A percentile compares a stretch with the other conserved stretches of the same genome.
Evolutionary conservation across 1,140 invertebrate species (phyloP).

Genomic region (Latrodectus geometricus): DNA sequence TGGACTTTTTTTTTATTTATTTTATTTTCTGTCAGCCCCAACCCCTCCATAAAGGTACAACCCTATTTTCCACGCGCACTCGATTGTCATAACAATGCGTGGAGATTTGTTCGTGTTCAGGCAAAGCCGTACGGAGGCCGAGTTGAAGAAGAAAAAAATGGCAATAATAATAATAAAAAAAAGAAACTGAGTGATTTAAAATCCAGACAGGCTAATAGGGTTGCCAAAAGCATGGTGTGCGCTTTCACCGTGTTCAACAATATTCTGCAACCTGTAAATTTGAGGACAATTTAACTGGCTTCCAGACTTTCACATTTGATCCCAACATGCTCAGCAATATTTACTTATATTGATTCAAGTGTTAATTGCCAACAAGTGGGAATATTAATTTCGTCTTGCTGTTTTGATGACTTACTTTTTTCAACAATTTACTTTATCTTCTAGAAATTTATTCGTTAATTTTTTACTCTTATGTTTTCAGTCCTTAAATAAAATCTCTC

Average conservation of each 20-base stretch:
- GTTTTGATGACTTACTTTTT: too few species aligned
- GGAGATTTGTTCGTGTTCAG: conserved; percentile 43
- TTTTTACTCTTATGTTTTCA: too few species aligned
- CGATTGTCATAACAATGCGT: conserved; percentile 49
- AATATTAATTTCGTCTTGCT: too few species aligned
- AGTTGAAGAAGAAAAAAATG: background rate
- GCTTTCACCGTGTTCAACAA: background rate
- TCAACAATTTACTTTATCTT: too few species aligned
- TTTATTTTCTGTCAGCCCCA: background rate
- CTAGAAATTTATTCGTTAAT: too few species aligned
- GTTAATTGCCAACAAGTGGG: too few species aligned
- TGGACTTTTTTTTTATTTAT: conserved; percentile 8
- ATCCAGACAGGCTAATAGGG: conserved; percentile 24
- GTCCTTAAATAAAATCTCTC: too few species aligned
- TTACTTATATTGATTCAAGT: too few species aligned
- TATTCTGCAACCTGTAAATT: too few species aligned
- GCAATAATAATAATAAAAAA: conserved; percentile 31
- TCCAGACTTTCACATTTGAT: too few species aligned
- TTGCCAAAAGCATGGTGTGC: conserved; percentile 14
- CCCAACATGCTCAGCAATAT: too few species aligned
- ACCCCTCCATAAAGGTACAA: background rate
- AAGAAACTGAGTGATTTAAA: conserved; percentile 39
- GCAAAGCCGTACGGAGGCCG: conserved; percentile 9
- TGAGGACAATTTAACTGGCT: too few species aligned
- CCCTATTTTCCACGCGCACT: conserved; percentile 44